Percentiles rank a stretch among this genome's conserved stretches.
Conservation (phyloP, 2,797 vertebrate genomes). For the Alca torda region DNA sequence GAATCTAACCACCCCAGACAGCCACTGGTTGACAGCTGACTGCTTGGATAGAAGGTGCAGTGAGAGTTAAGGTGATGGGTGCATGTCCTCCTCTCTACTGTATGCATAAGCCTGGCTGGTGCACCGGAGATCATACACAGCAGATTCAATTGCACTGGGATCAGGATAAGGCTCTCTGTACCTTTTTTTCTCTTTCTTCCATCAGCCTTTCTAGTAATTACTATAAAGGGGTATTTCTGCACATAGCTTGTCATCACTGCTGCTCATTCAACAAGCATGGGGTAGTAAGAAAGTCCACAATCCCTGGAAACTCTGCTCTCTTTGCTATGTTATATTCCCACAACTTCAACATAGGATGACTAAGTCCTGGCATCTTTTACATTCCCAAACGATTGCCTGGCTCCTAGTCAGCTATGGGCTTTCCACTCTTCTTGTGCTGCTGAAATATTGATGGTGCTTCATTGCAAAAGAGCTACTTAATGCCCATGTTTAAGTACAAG, state of each 20-base stretch:
- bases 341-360: neutral
- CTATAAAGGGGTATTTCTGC: neutral
- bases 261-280: neutral
- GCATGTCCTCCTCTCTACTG: neutral
- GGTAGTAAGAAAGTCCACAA: neutral
- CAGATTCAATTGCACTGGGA: neutral
- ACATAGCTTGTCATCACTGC: neutral
- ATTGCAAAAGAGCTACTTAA: neutral
- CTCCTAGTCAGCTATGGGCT: neutral
- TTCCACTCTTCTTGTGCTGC: neutral
- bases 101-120: neutral
- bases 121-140: neutral
- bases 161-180: neutral
- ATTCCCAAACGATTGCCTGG: neutral
- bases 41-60: neutral
- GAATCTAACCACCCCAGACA: neutral
- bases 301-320: neutral
- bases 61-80: neutral
- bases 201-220: neutral
- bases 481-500: neutral
- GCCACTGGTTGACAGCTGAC: neutral
- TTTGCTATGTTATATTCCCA: neutral
- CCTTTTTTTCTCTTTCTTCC: neutral
- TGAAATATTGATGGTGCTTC: conserved; percentile 41
- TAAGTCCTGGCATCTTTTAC: neutral